phyloP scores from a whole-genome alignment of 2,888 invertebrate species.

The Nephrocerus scutellatus region DNA sequence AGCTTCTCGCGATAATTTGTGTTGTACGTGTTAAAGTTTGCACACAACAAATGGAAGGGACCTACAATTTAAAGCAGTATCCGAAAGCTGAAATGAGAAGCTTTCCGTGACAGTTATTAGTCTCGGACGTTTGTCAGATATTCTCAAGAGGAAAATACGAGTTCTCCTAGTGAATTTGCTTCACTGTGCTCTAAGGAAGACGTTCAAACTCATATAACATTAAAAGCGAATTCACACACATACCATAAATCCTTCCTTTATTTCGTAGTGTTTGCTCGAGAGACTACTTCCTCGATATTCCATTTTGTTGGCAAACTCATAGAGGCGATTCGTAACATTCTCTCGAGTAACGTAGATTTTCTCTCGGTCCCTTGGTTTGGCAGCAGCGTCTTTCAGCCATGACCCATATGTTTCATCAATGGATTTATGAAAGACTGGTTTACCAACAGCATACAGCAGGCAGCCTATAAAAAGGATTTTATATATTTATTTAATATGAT shows the following conservation, averaged over 20 bases:
- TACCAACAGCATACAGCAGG: constrained; percentile 83
- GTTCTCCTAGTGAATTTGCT: no score
- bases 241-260: constrained; percentile 48
- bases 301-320: constrained; percentile 70
- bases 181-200: no score
- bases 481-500: no score
- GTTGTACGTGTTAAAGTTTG: no score
- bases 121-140: no score
- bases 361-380: constrained; percentile 48
- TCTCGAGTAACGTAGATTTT: constrained; percentile 81
- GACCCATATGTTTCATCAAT: constrained; percentile 72
- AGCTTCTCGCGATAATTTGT: no score
- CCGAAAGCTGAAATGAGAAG: no score
- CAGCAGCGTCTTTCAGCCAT: constrained; percentile 71
- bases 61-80: no score
- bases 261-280: constrained; percentile 46
- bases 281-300: constrained; percentile 57
- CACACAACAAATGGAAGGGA: no score
- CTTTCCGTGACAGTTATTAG: no score
- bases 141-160: neutral
- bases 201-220: no score
- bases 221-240: no score
- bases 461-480: constrained; percentile 65
- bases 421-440: constrained; percentile 80
- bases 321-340: constrained; percentile 63